phyloP scores from a whole-genome alignment of 2,113 vertebrate genomes.

The Apaloderma vittatum region DNA sequence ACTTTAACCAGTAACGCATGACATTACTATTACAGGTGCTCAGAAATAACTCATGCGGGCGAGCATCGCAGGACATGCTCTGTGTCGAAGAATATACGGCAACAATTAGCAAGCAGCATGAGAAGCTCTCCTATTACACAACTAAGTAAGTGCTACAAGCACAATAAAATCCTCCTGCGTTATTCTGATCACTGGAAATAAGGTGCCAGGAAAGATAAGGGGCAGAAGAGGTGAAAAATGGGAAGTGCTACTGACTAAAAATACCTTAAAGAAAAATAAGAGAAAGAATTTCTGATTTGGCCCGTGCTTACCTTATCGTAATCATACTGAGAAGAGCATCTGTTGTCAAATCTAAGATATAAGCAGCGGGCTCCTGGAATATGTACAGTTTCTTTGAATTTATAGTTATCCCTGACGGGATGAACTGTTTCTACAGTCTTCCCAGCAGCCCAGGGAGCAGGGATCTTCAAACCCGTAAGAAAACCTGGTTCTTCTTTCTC shows the following conservation, averaged over 20 bases:
- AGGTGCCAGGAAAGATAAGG: background rate
- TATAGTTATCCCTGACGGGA: constrained; percentile 97
- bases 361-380: constrained; percentile 97
- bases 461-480: constrained; percentile 96
- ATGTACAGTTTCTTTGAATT: constrained; percentile 98
- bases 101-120: background rate
- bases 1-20: constrained; percentile 10
- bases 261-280: background rate
- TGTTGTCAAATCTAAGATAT: constrained; percentile 95
- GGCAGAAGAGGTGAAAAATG: constrained; percentile 44
- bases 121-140: background rate
- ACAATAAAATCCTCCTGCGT: background rate
- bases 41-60: background rate
- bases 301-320: constrained; percentile 92
- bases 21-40: background rate
- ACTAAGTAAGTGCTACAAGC: background rate
- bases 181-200: background rate
- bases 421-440: constrained; percentile 98
- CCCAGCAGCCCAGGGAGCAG: constrained; percentile 97
- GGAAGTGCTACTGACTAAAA: background rate
- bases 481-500: constrained; percentile 97
- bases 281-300: background rate
- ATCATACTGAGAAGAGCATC: constrained; percentile 98
- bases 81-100: background rate
- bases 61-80: background rate